Base-by-base conservation (phyloP, 2,113 vertebrate species). In the Zosterops borbonicus region DNA sequence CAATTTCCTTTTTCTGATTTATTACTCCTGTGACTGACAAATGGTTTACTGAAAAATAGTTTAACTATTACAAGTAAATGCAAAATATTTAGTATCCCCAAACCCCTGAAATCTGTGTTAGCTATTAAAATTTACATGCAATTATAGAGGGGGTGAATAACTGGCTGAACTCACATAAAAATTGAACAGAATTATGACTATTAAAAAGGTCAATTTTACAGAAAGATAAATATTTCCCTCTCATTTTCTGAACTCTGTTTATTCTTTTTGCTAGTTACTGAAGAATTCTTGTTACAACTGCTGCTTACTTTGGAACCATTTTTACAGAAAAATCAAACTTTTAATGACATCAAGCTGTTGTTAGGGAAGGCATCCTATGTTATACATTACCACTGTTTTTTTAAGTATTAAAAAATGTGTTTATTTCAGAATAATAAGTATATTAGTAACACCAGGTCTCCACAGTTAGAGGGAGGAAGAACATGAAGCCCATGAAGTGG, bases 1-100 rank as follows among this genome's bases (percentile, higher is more conserved):
- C 85, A 83, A 9, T 88, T 92, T 90, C 71, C 80, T 82, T 78
- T 75, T 71, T 44, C 82, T 33, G 23, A 90, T 81, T 89, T 92
- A 91, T 56, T 70, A 87, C 55, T 58, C 42, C 59, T 83, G 29
- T 77, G 78, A 75, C 74, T 55, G 59, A 76, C 63, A 77, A 88
- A 85, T 20, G 8, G 35, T 55, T 89, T 81, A 89, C 42, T 74
- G 63, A 91, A 89, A 75, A 78, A 73, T n/a, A 41, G 58, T 77
- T 68, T 69, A 82, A 90, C 42, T 49, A 49, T 9, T 68, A 8
- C 47, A 73, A 93, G 25, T 39, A 84, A 89, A 63, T 35, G 31
- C 22, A 82, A 79, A 88, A 46, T 62, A 88, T 41, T 90, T 88
- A 49, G 46, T 58, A 78, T 37, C 41, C 59, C 37, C 49, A n/a